These are phyloP conservation scores for Watsonalla cultraria DNA, from an alignment of 2,888 invertebrate genomes.

Conservation along the genomic window DNA sequence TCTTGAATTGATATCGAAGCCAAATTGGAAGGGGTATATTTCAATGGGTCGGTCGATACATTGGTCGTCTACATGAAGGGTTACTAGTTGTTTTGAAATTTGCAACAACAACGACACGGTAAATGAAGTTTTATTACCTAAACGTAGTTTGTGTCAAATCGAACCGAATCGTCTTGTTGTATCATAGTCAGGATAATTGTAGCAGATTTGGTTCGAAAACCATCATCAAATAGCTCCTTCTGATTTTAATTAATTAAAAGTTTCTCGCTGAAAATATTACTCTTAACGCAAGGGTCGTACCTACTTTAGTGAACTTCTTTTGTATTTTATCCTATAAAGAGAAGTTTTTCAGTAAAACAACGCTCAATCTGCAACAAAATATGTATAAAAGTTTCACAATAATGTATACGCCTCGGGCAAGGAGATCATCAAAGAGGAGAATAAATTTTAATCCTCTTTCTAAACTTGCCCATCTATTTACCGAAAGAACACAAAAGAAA, in stretches of 20 bases:
- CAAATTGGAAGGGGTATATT: conserved; percentile 43
- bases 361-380: conserved; percentile 70
- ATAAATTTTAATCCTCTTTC: conserved; percentile 54
- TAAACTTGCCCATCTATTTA: conserved; percentile 47
- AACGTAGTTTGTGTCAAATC: too few species aligned
- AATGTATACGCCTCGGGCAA: conserved; percentile 70
- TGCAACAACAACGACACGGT: conserved; percentile 10
- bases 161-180: too few species aligned
- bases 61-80: conserved; percentile 26
- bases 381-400: conserved; percentile 70
- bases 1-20: conserved; percentile 39
- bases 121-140: too few species aligned
- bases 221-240: conserved; percentile 39
- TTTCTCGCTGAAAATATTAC: conserved; percentile 62
- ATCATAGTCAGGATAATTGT: not conserved
- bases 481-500: conserved; percentile 39
- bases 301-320: conserved; percentile 58
- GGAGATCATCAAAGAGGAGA: conserved; percentile 58
- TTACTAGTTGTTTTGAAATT: conserved; percentile 29
- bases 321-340: conserved; percentile 69
- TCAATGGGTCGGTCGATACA: conserved; percentile 35
- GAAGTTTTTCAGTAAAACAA: conserved; percentile 74
- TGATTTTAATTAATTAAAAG: conserved; percentile 75
- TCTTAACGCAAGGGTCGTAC: conserved; percentile 68
- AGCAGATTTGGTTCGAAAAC: conserved; percentile 4